phyloP scores from a whole-genome alignment of 2,113 vertebrate species.

The Rattus rattus region DNA sequence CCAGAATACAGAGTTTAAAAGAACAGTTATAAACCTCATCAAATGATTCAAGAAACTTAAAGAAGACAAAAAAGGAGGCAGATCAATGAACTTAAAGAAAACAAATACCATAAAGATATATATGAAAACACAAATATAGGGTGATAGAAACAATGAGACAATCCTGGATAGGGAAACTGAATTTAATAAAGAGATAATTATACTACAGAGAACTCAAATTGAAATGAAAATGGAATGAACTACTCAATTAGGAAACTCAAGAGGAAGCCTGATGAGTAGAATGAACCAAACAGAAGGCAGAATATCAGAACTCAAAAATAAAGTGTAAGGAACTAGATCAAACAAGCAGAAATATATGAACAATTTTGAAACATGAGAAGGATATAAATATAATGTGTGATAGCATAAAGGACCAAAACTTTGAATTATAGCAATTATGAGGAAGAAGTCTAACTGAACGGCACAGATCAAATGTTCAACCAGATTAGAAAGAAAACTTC shows the following conservation, averaged over 20 bases:
- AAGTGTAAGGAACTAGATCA: not conserved
- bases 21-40: too few species aligned
- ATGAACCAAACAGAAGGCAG: not conserved
- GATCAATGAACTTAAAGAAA: too few species aligned
- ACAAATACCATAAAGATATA: not conserved
- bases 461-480: not conserved
- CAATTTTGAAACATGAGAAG: not conserved
- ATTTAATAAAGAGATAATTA: not conserved
- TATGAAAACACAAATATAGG: not conserved
- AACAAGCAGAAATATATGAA: not conserved
- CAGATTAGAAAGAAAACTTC: not conserved
- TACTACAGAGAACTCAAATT: not conserved
- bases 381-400: not conserved
- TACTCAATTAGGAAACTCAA: not conserved
- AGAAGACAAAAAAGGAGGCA: too few species aligned
- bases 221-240: not conserved
- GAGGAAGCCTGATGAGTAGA: not conserved
- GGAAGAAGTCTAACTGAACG: not conserved
- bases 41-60: too few species aligned
- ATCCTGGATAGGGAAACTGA: not conserved
- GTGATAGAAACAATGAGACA: not conserved
- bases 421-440: not conserved
- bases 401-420: not conserved
- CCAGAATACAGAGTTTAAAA: too few species aligned
- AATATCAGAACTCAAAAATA: not conserved